Conservation (phyloP, 2,888 invertebrate genomes). For the Linnaemya vulpina region DNA sequence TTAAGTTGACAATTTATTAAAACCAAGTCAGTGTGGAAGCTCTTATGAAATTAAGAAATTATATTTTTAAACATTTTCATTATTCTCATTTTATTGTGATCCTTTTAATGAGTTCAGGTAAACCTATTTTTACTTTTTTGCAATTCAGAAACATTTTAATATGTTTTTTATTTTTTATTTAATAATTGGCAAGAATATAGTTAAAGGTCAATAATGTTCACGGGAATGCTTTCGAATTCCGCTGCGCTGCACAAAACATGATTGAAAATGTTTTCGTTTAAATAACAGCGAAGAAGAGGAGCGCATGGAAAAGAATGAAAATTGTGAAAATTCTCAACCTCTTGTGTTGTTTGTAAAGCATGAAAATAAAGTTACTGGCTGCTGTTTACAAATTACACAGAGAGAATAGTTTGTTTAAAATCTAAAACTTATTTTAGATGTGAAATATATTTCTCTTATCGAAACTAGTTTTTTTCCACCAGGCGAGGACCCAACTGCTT, state of each 20-base stretch:
- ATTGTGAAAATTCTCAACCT: neutral
- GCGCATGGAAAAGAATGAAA: neutral
- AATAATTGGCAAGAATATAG: slow-evolving; percentile 4
- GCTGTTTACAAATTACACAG: neutral
- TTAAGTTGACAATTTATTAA: no score
- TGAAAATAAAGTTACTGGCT: neutral
- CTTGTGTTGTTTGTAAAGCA: neutral
- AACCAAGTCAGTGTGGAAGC: no score
- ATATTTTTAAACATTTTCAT: no score
- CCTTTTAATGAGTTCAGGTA: neutral
- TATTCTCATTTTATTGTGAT: no score
- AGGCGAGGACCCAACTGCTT: no score
- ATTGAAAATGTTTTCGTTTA: neutral
- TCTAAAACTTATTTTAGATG: neutral
- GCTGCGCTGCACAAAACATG: slow-evolving; percentile 5
- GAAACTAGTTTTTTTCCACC: no score
- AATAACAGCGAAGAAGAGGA: neutral
- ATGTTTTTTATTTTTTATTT: neutral
- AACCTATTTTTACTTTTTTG: neutral
- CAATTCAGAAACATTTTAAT: neutral
- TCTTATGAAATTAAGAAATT: no score
- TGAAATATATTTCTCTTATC: no score
- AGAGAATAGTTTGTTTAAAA: neutral
- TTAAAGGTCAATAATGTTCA: slow-evolving; percentile 37
- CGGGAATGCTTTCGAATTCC: slow-evolving; percentile 20